Evolutionary conservation across 2,797 vertebrate species (phyloP).

Genomic region (Sarcophilus harrisii): DNA sequence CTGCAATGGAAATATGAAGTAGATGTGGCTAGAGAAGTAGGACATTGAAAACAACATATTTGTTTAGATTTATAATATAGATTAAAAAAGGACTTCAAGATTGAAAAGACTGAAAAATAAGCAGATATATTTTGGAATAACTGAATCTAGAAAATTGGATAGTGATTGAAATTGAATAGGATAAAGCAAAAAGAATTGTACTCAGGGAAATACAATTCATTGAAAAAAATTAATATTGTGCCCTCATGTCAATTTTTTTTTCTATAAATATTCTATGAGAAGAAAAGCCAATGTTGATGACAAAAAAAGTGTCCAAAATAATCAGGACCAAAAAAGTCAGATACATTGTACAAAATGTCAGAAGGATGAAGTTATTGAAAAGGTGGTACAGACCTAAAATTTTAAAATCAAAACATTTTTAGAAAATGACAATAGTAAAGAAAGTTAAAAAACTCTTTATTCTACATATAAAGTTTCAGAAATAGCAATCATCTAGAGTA

Average conservation of each 20-base stretch:
- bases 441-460: background rate
- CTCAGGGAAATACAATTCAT: background rate
- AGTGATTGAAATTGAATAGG: slow-evolving; percentile 39
- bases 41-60: background rate
- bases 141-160: background rate
- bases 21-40: background rate
- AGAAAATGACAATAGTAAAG: background rate
- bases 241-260: background rate
- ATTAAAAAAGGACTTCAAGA: background rate
- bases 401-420: background rate
- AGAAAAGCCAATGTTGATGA: background rate
- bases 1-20: background rate
- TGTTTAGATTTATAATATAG: background rate
- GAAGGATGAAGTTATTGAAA: background rate
- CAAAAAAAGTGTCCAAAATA: background rate
- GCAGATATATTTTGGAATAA: slow-evolving; percentile 30
- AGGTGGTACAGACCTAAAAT: background rate
- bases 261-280: background rate
- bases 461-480: background rate
- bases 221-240: background rate
- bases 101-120: slow-evolving; percentile 3
- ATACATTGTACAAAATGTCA: background rate
- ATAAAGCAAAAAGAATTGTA: background rate
- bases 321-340: background rate
- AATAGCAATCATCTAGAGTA: too few relatives aligned